phyloP scores from a whole-genome alignment of 2,113 vertebrate genomes.

The Menidia beryllina region DNA sequence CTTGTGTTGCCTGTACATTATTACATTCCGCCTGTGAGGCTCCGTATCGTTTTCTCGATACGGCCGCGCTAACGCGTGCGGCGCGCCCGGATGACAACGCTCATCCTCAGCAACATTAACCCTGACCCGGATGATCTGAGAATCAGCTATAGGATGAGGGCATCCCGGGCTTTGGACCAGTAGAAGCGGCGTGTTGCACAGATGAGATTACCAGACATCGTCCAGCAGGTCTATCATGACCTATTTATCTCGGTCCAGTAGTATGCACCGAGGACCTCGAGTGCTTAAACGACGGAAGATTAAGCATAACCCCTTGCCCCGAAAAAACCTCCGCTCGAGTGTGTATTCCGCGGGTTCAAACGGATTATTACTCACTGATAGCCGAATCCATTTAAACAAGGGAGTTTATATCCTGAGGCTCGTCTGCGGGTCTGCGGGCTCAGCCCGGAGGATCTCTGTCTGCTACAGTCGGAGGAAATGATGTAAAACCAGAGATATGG shows the following conservation, averaged over 20 bases:
- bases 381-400: slow-evolving; percentile 80
- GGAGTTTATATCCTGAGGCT: slow-evolving; percentile 68
- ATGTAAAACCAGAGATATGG: slow-evolving; percentile 1
- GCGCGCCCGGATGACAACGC: slow-evolving; percentile 40
- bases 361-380: slow-evolving; percentile 83
- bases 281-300: slow-evolving; percentile 69
- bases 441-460: slow-evolving; percentile 69
- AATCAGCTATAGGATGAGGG: slow-evolving; percentile 46
- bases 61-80: slow-evolving; percentile 42
- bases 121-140: slow-evolving; percentile 54
- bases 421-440: slow-evolving; percentile 60
- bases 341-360: slow-evolving; percentile 79
- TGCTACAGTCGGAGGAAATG: slow-evolving; percentile 9
- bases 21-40: slow-evolving; percentile 59
- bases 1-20: slow-evolving; percentile 56
- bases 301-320: slow-evolving; percentile 72
- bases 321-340: slow-evolving; percentile 72
- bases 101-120: slow-evolving; percentile 46
- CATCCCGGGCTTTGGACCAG: slow-evolving; percentile 21
- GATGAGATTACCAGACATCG: slow-evolving; percentile 68
- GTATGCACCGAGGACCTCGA: slow-evolving; percentile 23
- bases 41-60: slow-evolving; percentile 35
- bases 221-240: slow-evolving; percentile 45
- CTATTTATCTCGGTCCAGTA: slow-evolving; percentile 58
- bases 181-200: slow-evolving; percentile 19